Conservation (phyloP, 2,113 vertebrate species). For the Notechis scutatus region DNA sequence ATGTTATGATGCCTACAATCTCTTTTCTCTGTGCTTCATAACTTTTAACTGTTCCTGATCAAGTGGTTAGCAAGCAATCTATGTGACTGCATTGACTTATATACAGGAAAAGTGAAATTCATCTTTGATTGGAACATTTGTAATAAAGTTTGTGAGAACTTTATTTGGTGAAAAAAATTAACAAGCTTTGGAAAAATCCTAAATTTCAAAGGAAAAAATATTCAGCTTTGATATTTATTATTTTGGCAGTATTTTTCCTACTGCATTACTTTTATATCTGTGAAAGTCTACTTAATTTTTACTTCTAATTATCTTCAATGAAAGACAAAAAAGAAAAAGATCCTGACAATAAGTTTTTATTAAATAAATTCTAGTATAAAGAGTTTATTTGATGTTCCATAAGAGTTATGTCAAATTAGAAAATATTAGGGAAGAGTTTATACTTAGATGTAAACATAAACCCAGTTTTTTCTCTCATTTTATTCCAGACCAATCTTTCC, state of each 20-base stretch:
- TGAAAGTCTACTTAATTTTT: neutral
- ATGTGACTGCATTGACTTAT: too few relatives aligned
- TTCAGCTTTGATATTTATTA: neutral
- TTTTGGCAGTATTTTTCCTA: neutral
- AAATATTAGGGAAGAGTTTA: neutral
- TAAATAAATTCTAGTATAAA: neutral
- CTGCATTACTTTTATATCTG: neutral
- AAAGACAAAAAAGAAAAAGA: neutral
- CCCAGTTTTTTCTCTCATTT: conserved; percentile 51
- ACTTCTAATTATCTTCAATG: neutral
- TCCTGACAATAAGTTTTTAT: neutral
- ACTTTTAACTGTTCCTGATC: too few relatives aligned
- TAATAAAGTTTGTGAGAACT: too few relatives aligned
- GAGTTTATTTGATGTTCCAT: neutral
- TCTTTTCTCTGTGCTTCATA: too few relatives aligned
- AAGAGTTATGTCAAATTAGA: neutral
- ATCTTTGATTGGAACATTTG: too few relatives aligned
- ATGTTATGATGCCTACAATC: too few relatives aligned
- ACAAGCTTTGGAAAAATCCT: too few relatives aligned
- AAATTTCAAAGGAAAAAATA: neutral
- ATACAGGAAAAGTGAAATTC: too few relatives aligned
- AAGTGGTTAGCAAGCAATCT: too few relatives aligned
- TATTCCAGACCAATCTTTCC: conserved; percentile 90
- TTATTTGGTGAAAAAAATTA: too few relatives aligned
- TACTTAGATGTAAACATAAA: neutral